A percentile compares a stretch with the other conserved stretches of the same genome.
Evolutionary conservation across 2,113 vertebrate genomes (phyloP).

Genomic region (Cepphus grylle): DNA sequence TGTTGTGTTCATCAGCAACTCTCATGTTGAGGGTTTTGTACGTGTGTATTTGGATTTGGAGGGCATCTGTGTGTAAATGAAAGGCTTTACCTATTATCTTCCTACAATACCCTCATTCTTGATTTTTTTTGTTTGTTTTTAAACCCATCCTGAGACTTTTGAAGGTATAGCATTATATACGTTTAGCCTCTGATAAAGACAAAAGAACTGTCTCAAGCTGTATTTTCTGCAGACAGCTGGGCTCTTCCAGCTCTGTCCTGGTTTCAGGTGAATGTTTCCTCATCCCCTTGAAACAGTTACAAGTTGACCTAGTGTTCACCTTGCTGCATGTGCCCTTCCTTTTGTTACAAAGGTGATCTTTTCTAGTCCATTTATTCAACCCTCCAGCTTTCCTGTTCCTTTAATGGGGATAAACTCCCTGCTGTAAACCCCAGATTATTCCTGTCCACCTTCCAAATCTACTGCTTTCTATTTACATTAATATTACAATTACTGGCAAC

Average conservation of each 20-base stretch:
- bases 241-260: not conserved
- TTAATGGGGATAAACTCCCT: not conserved
- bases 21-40: not conserved
- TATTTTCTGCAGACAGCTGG: not conserved
- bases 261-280: not conserved
- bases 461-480: not conserved
- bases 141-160: not conserved
- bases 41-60: not conserved
- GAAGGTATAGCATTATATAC: not conserved
- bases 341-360: not conserved
- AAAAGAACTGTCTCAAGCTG: not conserved
- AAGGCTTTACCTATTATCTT: not conserved
- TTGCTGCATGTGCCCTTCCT: not conserved
- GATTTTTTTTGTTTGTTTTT: not conserved
- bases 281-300: not conserved
- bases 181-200: not conserved
- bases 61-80: not conserved
- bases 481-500: not conserved
- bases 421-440: not conserved
- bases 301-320: not conserved
- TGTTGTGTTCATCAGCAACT: not conserved
- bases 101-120: not conserved
- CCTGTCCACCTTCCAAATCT: not conserved
- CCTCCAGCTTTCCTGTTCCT: not conserved
- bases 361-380: conserved; percentile 3